phyloP scores from a whole-genome alignment of 2,797 vertebrate species.

The Stomatorhinus walkeri region DNA sequence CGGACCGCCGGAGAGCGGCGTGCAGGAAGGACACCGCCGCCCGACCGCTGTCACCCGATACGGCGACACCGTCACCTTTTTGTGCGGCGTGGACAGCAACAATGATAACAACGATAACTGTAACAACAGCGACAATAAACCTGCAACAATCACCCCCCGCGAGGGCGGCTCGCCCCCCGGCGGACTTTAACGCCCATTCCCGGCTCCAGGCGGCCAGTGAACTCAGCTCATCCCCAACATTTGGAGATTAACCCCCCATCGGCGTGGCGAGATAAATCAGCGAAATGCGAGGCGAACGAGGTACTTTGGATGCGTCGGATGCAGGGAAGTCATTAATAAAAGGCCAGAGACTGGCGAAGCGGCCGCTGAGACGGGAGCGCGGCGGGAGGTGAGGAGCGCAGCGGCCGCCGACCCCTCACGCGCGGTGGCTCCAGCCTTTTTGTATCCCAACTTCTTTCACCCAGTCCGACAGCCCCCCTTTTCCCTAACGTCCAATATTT shows the following conservation, averaged over 20 bases:
- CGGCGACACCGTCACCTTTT: background rate
- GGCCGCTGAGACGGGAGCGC: background rate
- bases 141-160: background rate
- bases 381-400: constrained; percentile 10
- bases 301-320: background rate
- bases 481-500: constrained; percentile 48
- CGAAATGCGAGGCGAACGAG: background rate
- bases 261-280: background rate
- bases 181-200: background rate
- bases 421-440: constrained; percentile 42
- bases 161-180: background rate
- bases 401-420: constrained; percentile 36
- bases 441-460: constrained; percentile 70
- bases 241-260: background rate
- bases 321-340: background rate
- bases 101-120: background rate
- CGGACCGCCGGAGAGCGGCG: background rate
- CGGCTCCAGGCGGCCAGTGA: background rate
- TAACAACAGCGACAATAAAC: background rate
- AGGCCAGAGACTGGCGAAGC: background rate
- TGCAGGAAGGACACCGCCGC: background rate
- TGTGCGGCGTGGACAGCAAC: background rate
- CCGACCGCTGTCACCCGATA: background rate
- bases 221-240: background rate
- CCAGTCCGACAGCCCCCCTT: constrained; percentile 49